Evolutionary conservation across 2,113 vertebrate genomes (phyloP), one percentile per base, ranked within the genome.

Genomic region (Stictonetta naevosa): DNA sequence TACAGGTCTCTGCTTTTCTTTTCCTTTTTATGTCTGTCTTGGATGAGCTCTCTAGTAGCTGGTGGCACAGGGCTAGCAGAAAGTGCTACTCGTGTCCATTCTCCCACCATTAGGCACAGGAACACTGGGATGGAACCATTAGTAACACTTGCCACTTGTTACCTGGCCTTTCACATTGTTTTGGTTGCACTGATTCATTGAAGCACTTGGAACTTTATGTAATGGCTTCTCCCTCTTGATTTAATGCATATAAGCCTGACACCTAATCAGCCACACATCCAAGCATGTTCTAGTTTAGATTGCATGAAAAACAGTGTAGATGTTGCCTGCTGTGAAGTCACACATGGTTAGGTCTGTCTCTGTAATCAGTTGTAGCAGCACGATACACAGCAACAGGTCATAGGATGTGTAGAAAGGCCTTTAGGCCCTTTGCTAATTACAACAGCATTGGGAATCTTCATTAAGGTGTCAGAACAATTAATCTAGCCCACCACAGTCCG

Each of bases 131-230:
- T 71, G 22, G 11, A 48, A 16, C 26, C 52, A 44, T 28, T 19
- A n/a, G 20, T 25, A 4, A 55, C 40, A 29, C 8, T 67, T 10
- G 13, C 25, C 5, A 2, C 0, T 2, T 50, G 34, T 8, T 17
- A 17, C 14, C 31, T 46, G 13, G 14, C 8, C 26, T 66, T 69
- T 67, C 40, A 11, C 10, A 13, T 48, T 0, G 0, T 25, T 0
- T 2, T 69, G 67, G 17, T 59, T 77, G 10, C 33, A 38, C 1
- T 83, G 44, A 7, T 16, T 59, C 16, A 2, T 3, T n/a, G 52
- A 59, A 83, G 26, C 17, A 13, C 42, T 63, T 28, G 4, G 31
- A 23, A 68, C 25, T 79, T 31, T 14, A 7, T 36, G 12, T 22
- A 31, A 0, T 52, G 44, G 28, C 34, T 92, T 68, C 17, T 69